Percentiles rank a stretch among this genome's conserved stretches.
Evolutionary conservation across 2,797 vertebrate genomes (phyloP).

Genomic region (Orestias chungarensis): DNA sequence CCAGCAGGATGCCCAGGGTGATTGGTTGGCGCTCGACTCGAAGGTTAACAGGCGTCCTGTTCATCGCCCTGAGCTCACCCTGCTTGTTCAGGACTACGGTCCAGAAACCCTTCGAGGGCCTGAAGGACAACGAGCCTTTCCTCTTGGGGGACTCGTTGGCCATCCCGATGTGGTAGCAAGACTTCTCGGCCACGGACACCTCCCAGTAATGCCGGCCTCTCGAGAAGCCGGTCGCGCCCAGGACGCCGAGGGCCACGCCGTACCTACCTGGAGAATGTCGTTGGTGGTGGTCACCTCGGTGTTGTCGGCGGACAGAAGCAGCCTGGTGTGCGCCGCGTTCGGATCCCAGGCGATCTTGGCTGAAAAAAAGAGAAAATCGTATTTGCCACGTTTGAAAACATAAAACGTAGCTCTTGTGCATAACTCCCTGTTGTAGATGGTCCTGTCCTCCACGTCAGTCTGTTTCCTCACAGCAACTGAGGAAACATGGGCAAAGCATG

Average conservation of each 20-base stretch:
- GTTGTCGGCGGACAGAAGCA: constrained; percentile 38
- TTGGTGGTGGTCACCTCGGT: constrained; percentile 1
- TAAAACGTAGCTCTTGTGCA: background rate
- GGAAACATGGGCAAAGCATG: constrained; percentile 12
- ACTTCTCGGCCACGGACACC: constrained; percentile 46
- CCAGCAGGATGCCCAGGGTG: constrained; percentile 58
- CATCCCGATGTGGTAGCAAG: constrained; percentile 64
- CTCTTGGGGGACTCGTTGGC: constrained; percentile 49
- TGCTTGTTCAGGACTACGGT: constrained; percentile 41
- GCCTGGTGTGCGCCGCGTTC: constrained; percentile 56
- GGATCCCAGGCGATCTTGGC: constrained; percentile 39
- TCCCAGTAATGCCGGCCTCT: constrained; percentile 69
- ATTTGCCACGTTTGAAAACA: background rate
- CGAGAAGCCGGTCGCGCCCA: constrained; percentile 54
- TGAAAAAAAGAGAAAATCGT: constrained; percentile 32
- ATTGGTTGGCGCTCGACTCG: background rate
- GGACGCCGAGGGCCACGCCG: constrained; percentile 30
- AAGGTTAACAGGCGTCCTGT: rapidly evolving
- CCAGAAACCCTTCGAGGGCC: constrained; percentile 50
- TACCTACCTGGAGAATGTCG: constrained; percentile 17
- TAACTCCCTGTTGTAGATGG: constrained; percentile 40
- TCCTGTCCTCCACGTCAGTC: background rate
- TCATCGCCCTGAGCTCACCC: constrained; percentile 14
- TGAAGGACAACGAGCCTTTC: background rate
- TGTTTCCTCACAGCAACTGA: constrained; percentile 21